Percentiles rank a stretch among this genome's conserved stretches.
Conservation (phyloP, 2,888 invertebrate genomes). For the Tetranychus truncatus region DNA sequence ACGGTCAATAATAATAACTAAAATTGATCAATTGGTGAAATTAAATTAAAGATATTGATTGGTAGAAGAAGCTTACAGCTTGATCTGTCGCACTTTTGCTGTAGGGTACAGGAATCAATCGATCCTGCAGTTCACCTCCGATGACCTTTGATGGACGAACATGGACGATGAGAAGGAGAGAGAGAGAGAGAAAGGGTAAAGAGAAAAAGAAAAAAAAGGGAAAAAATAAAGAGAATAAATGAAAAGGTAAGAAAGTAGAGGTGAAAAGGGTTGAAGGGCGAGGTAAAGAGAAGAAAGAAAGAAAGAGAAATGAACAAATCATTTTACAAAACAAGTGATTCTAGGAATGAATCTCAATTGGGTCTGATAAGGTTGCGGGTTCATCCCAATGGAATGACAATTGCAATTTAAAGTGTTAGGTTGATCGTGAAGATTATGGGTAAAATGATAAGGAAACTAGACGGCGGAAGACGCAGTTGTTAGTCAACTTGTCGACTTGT, state of each 20-base stretch:
- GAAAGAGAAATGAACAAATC: constrained; percentile 32
- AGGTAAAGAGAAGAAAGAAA: constrained; percentile 31
- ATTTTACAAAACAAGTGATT: no score
- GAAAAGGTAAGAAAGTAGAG: not conserved
- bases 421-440: no score
- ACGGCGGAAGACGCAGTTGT: no score
- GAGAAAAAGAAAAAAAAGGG: constrained; percentile 29
- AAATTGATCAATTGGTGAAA: not conserved
- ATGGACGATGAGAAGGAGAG: constrained; percentile 24
- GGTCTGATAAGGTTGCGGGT: no score
- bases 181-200: constrained; percentile 14
- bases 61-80: constrained; percentile 61
- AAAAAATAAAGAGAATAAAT: constrained; percentile 20
- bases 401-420: no score
- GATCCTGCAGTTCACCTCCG: constrained; percentile 99
- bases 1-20: no score
- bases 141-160: constrained; percentile 52
- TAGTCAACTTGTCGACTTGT: no score
- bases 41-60: not conserved
- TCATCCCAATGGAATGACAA: no score
- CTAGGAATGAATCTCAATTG: no score
- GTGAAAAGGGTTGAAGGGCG: not conserved
- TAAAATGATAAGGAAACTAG: no score
- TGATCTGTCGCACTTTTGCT: constrained; percentile 99
- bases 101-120: constrained; percentile 98